Evolutionary conservation across 1,140 invertebrate genomes (phyloP), one percentile per base, ranked within the genome.

Genomic region (Triops longicaudatus): DNA sequence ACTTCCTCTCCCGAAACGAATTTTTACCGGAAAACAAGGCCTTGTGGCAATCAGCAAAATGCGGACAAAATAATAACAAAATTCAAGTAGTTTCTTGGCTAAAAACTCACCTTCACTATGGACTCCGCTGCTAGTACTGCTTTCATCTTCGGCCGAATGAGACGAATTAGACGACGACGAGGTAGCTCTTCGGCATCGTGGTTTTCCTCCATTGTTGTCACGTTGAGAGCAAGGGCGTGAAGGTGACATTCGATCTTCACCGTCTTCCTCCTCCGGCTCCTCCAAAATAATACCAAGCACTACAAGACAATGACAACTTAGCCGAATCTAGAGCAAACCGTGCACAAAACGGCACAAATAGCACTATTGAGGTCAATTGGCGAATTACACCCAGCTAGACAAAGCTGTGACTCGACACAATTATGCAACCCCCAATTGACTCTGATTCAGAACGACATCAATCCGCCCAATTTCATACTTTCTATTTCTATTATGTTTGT

Each of bases 251-350:
- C 31, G 27, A 44, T 73, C 22, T 78, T 72, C 44, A 26, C 77
- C 10, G 31, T 78, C 75, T 72, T 78, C 77, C 22, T 78, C 77
- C 42, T 78, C 77, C 14, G 77, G 77, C 26, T 78, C 77, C 41
- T 78, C 77, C 76, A 78, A 43, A 17, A 78, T 78, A 22, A 78
- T 74, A 27, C 43, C 77, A 26, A 78, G 73, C 9, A 73, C 77
- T 77, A 74, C 72, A 74, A 71, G 26, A 63, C 10, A 22, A 22
- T 5, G 50, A 22, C 17, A 17, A n/a, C 6, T 63, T 9, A 22
- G 50, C 6, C 17, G 14, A 11, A 22, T 63, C 17, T 63, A 63
- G 50, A n/a, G 22, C 50, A 63, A 63, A 22, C 50, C 17, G n/a
- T 14, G 22, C 0, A 63, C 14, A 63, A 5, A 63, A 63, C 50